phyloP scores from a whole-genome alignment of 1,140 invertebrate genomes.

The Parapsyche elsis region DNA sequence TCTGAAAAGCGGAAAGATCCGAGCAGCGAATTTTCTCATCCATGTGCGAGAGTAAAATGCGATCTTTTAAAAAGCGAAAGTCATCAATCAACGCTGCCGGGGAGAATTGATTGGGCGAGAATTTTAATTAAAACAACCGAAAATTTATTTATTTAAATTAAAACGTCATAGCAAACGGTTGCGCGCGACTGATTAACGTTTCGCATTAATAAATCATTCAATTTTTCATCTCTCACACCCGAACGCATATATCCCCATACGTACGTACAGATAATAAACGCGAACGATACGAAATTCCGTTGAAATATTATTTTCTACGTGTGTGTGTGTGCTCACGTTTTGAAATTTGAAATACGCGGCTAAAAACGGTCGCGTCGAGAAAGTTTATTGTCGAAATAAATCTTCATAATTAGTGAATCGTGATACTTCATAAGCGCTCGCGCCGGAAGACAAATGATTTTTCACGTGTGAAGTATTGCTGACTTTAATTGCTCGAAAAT shows the following conservation, averaged over 20 bases:
- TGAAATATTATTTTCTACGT: neutral
- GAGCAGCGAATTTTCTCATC: neutral
- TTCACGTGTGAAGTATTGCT: slow-evolving; percentile 12
- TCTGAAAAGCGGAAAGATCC: neutral
- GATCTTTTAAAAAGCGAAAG: neutral
- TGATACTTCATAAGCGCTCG: slow-evolving; percentile 12
- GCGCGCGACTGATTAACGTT: slow-evolving; percentile 29
- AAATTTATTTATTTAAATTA: slow-evolving; percentile 39
- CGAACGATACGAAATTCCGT: neutral
- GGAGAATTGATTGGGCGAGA: neutral
- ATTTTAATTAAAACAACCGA: slow-evolving; percentile 34
- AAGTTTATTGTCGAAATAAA: slow-evolving; percentile 37
- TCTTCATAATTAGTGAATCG: slow-evolving; percentile 37
- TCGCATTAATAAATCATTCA: slow-evolving; percentile 33
- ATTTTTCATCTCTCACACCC: slow-evolving; percentile 13
- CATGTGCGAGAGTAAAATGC: neutral
- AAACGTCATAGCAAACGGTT: slow-evolving; percentile 34
- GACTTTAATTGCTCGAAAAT: neutral
- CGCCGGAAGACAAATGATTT: slow-evolving; percentile 22
- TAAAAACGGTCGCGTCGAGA: slow-evolving; percentile 5
- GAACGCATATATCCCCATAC: neutral
- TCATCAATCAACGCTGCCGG: slow-evolving; percentile 27
- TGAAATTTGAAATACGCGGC: neutral
- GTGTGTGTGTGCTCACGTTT: neutral
- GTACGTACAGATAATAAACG: neutral